These are phyloP conservation scores for Gavia stellata DNA, from an alignment of 2,113 vertebrate genomes.

Conservation along the genomic window DNA sequence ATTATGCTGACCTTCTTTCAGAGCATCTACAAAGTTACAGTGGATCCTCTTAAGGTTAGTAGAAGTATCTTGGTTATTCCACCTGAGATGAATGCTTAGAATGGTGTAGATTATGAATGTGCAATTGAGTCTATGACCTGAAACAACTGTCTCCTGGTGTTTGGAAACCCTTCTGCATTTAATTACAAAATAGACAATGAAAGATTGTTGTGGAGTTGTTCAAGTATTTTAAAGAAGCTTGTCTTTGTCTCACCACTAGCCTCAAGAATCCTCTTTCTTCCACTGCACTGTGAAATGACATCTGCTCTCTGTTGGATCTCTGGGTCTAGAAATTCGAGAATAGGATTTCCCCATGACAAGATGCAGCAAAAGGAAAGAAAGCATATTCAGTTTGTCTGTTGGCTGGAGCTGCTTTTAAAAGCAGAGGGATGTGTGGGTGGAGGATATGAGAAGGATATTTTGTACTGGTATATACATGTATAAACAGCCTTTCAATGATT, in stretches of 20 bases:
- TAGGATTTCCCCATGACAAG: neutral
- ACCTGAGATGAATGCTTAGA: neutral
- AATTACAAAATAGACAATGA: neutral
- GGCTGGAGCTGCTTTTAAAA: neutral
- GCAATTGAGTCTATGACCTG: neutral
- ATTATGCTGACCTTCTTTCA: neutral
- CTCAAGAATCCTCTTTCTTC: neutral
- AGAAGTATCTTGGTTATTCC: neutral
- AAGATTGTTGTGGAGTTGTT: neutral
- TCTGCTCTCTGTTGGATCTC: neutral
- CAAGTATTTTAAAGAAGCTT: neutral
- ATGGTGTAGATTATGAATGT: neutral
- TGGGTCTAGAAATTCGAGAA: neutral
- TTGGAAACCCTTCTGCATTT: neutral
- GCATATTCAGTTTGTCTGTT: neutral
- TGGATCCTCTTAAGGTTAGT: neutral
- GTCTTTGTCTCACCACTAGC: neutral
- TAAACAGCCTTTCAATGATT: neutral
- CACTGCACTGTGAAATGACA: fast-evolving
- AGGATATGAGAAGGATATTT: conserved; percentile 19
- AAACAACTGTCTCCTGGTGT: neutral
- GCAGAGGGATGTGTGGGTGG: neutral
- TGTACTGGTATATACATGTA: neutral
- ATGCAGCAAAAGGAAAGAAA: neutral
- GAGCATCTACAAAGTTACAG: neutral